A percentile compares a stretch with the other conserved stretches of the same genome.
Evolutionary conservation across 2,113 vertebrate species (phyloP).

Genomic region (Chlorocebus sabaeus): DNA sequence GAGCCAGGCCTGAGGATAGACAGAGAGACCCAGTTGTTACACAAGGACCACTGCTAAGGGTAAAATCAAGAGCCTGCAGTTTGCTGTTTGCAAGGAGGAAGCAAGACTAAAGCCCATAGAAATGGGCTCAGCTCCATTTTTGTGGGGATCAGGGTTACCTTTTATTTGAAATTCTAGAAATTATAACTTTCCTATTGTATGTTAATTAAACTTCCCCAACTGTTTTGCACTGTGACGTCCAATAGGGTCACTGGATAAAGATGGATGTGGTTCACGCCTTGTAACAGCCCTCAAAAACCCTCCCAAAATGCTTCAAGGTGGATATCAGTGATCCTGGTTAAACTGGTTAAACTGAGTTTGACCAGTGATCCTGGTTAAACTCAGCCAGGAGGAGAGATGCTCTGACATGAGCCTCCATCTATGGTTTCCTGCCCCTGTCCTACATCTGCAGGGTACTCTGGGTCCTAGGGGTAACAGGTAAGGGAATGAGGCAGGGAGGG

Average conservation of each 20-base stretch:
- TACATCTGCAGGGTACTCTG: neutral
- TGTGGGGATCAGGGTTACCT: neutral
- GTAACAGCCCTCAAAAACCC: neutral
- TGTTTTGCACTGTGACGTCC: neutral
- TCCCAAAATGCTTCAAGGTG: neutral
- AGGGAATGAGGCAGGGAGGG: neutral
- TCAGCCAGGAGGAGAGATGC: neutral
- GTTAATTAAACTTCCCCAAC: neutral
- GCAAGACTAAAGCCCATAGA: too few species aligned
- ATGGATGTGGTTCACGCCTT: rapidly evolving
- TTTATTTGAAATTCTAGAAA: neutral
- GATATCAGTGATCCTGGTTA: too few species aligned
- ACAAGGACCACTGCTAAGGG: too few species aligned
- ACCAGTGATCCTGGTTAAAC: neutral
- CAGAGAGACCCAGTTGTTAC: neutral
- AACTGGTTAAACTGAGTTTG: too few species aligned
- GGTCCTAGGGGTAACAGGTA: neutral
- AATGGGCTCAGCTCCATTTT: neutral
- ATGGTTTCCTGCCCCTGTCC: neutral
- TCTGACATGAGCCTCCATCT: neutral
- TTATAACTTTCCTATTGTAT: neutral
- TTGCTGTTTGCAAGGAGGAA: neutral
- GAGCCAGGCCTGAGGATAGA: too few species aligned
- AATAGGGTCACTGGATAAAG: neutral
- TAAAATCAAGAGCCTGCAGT: too few species aligned